Evolutionary conservation across 2,113 vertebrate species (phyloP).

Genomic region (Gobio gobio): DNA sequence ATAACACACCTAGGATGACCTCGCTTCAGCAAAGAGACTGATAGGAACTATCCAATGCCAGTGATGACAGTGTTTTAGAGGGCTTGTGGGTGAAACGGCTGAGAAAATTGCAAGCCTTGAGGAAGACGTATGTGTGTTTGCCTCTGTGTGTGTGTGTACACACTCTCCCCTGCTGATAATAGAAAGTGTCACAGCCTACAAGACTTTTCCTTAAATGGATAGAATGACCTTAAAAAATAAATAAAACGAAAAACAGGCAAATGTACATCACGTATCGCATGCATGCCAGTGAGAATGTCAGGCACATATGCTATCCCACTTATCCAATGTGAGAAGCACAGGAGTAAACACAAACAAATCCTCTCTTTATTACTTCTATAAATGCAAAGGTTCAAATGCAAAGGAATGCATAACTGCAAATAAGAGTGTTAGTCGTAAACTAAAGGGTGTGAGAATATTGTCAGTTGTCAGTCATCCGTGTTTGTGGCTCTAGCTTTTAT

Average conservation of each 20-base stretch:
- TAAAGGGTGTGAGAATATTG: slow-evolving; percentile 57
- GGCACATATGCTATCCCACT: background rate
- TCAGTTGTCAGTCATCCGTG: slow-evolving; percentile 64
- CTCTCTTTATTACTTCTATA: background rate
- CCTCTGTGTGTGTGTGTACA: background rate
- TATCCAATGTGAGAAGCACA: background rate
- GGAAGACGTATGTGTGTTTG: background rate
- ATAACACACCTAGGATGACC: slow-evolving; percentile 44
- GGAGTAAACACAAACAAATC: background rate
- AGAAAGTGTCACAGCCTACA: background rate
- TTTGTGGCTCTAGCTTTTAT: slow-evolving; percentile 55
- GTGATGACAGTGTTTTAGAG: slow-evolving; percentile 1
- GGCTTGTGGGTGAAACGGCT: slow-evolving; percentile 3
- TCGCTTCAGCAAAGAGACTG: slow-evolving; percentile 5
- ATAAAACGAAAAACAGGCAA: background rate
- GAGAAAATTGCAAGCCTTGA: slow-evolving; percentile 29
- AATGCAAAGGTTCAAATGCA: background rate
- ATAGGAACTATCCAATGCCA: slow-evolving; percentile 2
- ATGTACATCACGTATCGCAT: background rate
- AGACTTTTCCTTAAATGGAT: slow-evolving; percentile 8
- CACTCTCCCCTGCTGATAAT: background rate
- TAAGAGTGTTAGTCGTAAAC: background rate
- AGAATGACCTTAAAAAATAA: background rate
- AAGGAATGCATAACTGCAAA: background rate
- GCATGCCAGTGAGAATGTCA: background rate